A percentile compares a stretch with the other conserved stretches of the same genome.
Evolutionary conservation across 2,797 vertebrate species (phyloP).

Genomic region (Acanthis flammea): DNA sequence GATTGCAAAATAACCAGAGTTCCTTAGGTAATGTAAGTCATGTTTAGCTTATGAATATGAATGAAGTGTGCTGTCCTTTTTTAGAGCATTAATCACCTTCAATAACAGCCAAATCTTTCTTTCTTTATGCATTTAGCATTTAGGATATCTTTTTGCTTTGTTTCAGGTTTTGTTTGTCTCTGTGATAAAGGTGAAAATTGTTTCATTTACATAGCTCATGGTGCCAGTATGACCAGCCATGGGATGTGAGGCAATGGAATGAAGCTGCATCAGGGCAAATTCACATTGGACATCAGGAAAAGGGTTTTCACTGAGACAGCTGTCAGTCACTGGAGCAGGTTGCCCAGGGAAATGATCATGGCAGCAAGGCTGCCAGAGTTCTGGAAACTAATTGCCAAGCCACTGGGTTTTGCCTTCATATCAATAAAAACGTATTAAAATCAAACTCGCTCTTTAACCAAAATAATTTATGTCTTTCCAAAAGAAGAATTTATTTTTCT

Average conservation of each 20-base stretch:
- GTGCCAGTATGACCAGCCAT: neutral
- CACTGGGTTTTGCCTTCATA: neutral
- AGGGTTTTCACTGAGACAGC: neutral
- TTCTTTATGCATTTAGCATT: neutral
- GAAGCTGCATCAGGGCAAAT: neutral
- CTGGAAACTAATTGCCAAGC: neutral
- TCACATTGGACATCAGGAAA: neutral
- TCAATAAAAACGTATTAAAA: neutral
- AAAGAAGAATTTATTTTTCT: neutral
- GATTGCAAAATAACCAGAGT: neutral
- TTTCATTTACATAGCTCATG: neutral
- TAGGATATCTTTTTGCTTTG: neutral
- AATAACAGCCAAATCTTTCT: neutral
- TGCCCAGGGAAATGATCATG: neutral
- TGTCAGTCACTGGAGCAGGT: rapidly evolving
- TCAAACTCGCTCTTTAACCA: neutral
- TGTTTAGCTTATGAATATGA: neutral
- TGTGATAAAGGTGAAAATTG: neutral
- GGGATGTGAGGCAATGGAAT: neutral
- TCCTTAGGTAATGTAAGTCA: neutral
- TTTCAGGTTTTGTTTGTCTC: neutral
- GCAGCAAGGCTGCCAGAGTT: neutral
- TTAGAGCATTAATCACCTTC: neutral
- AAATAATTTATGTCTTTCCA: neutral
- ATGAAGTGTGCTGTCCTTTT: neutral